Base-by-base conservation (phyloP, 2,113 vertebrate species). In the Rana temporaria region DNA sequence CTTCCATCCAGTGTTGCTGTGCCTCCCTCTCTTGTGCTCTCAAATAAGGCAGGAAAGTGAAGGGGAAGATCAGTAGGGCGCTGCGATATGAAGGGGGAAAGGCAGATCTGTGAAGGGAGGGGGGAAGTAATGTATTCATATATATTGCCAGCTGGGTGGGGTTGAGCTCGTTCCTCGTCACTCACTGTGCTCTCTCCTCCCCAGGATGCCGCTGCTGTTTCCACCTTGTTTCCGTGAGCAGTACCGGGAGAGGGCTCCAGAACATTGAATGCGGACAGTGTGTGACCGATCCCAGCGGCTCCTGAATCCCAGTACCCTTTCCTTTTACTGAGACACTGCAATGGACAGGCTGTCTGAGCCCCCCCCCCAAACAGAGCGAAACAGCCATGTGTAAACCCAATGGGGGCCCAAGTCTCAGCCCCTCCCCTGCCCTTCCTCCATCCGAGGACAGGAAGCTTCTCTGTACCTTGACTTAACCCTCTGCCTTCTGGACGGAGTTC, bases 171-270 rank as follows among this genome's bases (percentile, higher is more conserved):
- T 30, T 30, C 26, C 26, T 30, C 26, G 3, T 30, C 26, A 30
- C 90, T 91, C 78, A 0, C 90, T 88, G 91, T 85, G 70, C 53
- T 90, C 86, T 22, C n/a, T 18, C 63, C 56, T 63, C 14, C n/a
- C 53, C 30, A 82, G 80, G 70, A 57, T 6, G 42, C 70, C 17
- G 88, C 88, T 88, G 93, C 91, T 86, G 91, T 93, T 93, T 90
- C 91, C 88, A 90, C 26, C 26, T 30, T 30, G 26, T 30, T 30
- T 30, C 26, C 26, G 26, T 93, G 91, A 92, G 91, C 93, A 93
- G 91, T 92, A 88, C 85, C 88, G 91, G 92, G 24, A 92, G 89
- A 24, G 66, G 22, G n/a, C 32, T 34, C 77, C 38, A 53, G 52
- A 79, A 64, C 52, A 65, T 48, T 55, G 69, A 55, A 72, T 4